A percentile compares a stretch with the other conserved stretches of the same genome.
Conservation (phyloP, 2,888 invertebrate genomes). For the Iselma pallidipennis region DNA sequence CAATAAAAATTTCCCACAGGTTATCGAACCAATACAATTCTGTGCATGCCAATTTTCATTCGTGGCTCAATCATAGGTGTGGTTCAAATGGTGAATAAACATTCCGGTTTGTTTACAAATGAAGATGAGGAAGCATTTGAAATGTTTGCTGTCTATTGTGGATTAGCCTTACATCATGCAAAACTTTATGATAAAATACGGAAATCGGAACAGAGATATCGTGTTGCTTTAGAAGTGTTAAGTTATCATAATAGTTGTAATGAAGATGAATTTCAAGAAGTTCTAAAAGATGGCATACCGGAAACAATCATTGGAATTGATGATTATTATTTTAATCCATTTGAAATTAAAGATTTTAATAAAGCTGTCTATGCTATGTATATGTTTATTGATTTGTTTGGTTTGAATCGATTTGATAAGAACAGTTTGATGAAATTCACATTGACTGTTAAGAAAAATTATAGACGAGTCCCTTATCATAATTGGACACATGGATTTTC, state of each 20-base stretch:
- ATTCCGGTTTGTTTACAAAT: constrained; percentile 60
- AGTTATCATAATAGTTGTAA: constrained; percentile 82
- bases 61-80: constrained; percentile 79
- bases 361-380: constrained; percentile 74
- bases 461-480: constrained; percentile 81
- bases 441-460: constrained; percentile 83
- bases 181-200: constrained; percentile 82
- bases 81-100: constrained; percentile 83
- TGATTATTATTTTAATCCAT: constrained; percentile 73
- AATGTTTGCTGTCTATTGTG: constrained; percentile 84
- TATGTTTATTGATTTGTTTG: constrained; percentile 77
- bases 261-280: constrained; percentile 65
- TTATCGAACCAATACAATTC: constrained; percentile 72
- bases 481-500: constrained; percentile 90
- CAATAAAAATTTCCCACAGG: constrained; percentile 47
- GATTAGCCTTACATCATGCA: constrained; percentile 82
- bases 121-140: constrained; percentile 83
- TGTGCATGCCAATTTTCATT: constrained; percentile 88
- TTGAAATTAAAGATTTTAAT: constrained; percentile 68
- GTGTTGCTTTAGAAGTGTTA: constrained; percentile 79
- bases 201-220: constrained; percentile 81
- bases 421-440: constrained; percentile 72
- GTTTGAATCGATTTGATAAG: constrained; percentile 66
- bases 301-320: constrained; percentile 53
- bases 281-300: constrained; percentile 41